These are phyloP conservation scores for Siderastrea radians DNA, from an alignment of 92 coral and sea anemone genomes.

Conservation along the genomic window DNA sequence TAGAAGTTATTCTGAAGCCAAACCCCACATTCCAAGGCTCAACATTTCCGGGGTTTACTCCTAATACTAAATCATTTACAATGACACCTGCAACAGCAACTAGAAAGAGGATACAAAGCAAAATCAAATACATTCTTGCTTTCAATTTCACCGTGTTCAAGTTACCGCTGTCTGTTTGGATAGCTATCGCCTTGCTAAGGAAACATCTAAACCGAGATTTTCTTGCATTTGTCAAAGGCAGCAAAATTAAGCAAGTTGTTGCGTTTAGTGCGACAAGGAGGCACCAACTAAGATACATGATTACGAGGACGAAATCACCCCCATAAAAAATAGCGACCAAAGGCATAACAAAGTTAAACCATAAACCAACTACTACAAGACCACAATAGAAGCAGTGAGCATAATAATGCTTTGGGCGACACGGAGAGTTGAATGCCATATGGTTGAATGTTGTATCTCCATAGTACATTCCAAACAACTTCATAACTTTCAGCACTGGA, in stretches of 20 bases:
- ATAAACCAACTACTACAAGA: not conserved
- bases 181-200: not conserved
- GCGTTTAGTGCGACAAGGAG: not conserved
- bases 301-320: not conserved
- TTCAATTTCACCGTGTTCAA: not conserved
- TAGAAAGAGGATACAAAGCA: not conserved
- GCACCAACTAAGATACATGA: not conserved
- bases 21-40: constrained; percentile 18
- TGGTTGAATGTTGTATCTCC: not conserved
- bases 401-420: not conserved
- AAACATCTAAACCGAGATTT: constrained; percentile 11
- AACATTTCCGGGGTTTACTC: not conserved
- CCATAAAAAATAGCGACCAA: not conserved
- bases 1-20: not conserved
- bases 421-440: no score
- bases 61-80: not conserved
- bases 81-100: not conserved
- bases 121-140: not conserved
- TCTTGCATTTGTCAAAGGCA: not conserved
- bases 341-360: constrained; percentile 17
- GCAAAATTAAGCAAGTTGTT: constrained; percentile 14
- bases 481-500: constrained; percentile 12
- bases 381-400: not conserved
- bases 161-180: not conserved
- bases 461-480: constrained; percentile 1